A percentile compares a stretch with the other conserved stretches of the same genome.
Evolutionary conservation across 2,797 vertebrate genomes (phyloP).

Genomic region (Rhinogobio ventralis): DNA sequence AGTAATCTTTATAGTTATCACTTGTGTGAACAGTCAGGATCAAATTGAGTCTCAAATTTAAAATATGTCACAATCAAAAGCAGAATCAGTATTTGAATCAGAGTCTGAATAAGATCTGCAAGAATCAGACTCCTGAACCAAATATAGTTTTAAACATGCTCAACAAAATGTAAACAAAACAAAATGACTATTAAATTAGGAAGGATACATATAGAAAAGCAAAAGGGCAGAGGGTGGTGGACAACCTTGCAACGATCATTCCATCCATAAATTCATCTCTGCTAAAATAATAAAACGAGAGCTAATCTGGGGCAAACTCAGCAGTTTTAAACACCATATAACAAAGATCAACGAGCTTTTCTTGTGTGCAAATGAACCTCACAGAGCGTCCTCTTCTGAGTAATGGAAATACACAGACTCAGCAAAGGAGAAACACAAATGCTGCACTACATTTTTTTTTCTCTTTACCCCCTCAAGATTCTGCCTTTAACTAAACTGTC

Average conservation of each 20-base stretch:
- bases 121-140: neutral
- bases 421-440: slow-evolving; percentile 59
- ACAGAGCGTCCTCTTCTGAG: slow-evolving; percentile 24
- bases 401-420: slow-evolving; percentile 53
- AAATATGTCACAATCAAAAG: neutral
- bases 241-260: neutral
- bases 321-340: slow-evolving; percentile 22
- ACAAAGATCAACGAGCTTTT: slow-evolving; percentile 35
- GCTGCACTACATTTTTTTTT: slow-evolving; percentile 56
- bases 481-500: slow-evolving; percentile 49
- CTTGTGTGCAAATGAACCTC: slow-evolving; percentile 40
- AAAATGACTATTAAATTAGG: neutral
- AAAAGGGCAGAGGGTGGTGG: neutral
- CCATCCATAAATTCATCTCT: neutral
- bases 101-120: neutral
- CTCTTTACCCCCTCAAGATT: slow-evolving; percentile 40
- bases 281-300: slow-evolving; percentile 24
- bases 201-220: neutral
- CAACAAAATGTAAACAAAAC: slow-evolving; percentile 15
- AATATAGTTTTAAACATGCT: neutral
- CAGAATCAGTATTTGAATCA: slow-evolving; percentile 12
- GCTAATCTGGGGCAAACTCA: slow-evolving; percentile 38
- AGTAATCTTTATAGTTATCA: neutral
- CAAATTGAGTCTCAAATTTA: neutral
- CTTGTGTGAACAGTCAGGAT: neutral